A percentile compares a stretch with the other conserved stretches of the same genome.
phyloP scores from a whole-genome alignment of 2,797 vertebrate genomes.

The Iguana delicatissima region DNA sequence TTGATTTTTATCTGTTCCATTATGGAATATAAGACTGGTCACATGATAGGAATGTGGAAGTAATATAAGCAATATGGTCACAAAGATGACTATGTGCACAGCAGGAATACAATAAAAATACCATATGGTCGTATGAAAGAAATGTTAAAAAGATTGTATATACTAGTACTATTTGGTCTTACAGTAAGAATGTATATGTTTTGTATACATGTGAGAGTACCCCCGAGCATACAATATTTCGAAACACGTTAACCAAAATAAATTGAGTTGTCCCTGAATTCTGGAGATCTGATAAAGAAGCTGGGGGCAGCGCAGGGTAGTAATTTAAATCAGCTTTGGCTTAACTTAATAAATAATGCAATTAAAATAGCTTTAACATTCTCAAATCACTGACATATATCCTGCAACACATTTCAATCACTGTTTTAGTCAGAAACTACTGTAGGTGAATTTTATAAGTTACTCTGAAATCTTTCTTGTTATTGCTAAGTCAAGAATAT shows the following conservation, averaged over 20 bases:
- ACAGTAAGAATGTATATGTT: not conserved
- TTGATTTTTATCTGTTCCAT: not conserved
- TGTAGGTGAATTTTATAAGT: not conserved
- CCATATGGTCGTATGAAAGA: not conserved
- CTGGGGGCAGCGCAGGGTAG: not conserved
- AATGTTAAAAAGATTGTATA: not conserved
- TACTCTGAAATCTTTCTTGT: not conserved
- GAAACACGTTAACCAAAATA: not conserved
- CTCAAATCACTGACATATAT: not conserved
- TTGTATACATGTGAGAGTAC: not conserved
- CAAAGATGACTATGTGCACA: not conserved
- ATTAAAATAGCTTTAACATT: not conserved
- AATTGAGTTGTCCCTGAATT: not conserved
- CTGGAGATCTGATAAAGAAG: not conserved
- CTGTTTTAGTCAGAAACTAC: not conserved
- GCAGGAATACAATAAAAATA: not conserved
- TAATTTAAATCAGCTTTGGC: not conserved
- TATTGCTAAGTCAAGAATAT: not conserved
- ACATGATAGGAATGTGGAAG: not conserved
- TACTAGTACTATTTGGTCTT: not conserved
- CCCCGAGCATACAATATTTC: not conserved
- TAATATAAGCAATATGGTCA: not conserved
- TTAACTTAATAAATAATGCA: not conserved
- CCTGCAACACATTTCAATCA: not conserved
- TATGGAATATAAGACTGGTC: not conserved